phyloP scores from a whole-genome alignment of 2,888 invertebrate genomes.

The Aleiodes testaceus region DNA sequence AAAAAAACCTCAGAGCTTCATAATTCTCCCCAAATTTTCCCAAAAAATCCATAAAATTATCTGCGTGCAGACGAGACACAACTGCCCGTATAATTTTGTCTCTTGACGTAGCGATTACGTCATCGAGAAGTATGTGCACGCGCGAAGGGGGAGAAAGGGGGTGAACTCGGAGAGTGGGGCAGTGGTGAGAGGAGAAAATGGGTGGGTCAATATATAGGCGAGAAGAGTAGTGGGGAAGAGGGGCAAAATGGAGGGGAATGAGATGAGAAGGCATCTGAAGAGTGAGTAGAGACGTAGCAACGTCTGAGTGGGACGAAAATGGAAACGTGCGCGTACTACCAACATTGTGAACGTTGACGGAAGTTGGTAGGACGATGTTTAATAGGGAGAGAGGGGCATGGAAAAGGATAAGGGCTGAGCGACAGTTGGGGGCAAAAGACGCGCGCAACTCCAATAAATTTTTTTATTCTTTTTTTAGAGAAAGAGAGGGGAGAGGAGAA shows the following conservation, averaged over 20 bases:
- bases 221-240: constrained; percentile 25
- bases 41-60: constrained; percentile 3
- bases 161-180: constrained; percentile 39
- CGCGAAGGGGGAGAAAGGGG: constrained; percentile 33
- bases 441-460: constrained; percentile 1
- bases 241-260: not conserved
- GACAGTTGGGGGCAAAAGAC: constrained; percentile 31
- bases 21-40: not conserved
- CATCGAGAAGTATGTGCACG: constrained; percentile 50
- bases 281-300: constrained; percentile 10
- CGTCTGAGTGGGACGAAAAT: constrained; percentile 9
- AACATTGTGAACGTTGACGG: not conserved
- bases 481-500: constrained; percentile 28
- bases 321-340: constrained; percentile 27
- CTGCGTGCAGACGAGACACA: not conserved
- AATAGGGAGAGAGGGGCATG: constrained; percentile 10
- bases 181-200: constrained; percentile 28
- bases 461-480: not conserved
- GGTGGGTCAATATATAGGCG: constrained; percentile 51
- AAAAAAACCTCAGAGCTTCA: too few relatives aligned
- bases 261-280: not conserved
- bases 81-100: constrained; percentile 47
- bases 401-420: constrained; percentile 31
- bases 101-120: constrained; percentile 63
- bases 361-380: not conserved